phyloP scores from a whole-genome alignment of 2,888 invertebrate genomes.

The Phaonia tiefii region DNA sequence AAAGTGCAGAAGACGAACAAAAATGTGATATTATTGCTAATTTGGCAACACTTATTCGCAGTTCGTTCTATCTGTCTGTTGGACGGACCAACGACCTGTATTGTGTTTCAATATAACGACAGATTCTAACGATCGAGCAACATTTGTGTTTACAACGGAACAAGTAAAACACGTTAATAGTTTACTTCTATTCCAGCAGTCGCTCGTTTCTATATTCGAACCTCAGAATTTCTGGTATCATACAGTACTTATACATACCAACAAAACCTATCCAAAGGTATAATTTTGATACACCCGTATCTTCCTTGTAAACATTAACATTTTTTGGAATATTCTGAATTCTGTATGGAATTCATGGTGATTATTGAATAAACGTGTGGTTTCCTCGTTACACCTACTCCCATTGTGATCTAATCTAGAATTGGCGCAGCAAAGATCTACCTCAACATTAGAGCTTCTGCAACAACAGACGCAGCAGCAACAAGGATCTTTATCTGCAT shows the following conservation, averaged over 20 bases:
- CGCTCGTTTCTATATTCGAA: constrained; percentile 50
- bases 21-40: too few relatives aligned
- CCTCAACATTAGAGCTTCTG: constrained; percentile 21
- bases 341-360: constrained; percentile 9
- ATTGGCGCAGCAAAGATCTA: constrained; percentile 50
- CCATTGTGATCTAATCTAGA: constrained; percentile 61
- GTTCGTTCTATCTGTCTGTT: too few relatives aligned
- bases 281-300: constrained; percentile 34
- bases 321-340: too few relatives aligned
- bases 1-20: too few relatives aligned
- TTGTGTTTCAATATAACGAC: constrained; percentile 59
- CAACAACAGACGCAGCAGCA: neutral
- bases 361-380: constrained; percentile 62
- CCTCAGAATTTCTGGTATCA: too few relatives aligned
- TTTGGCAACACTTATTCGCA: too few relatives aligned
- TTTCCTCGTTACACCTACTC: constrained; percentile 57
- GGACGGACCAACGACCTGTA: constrained; percentile 50
- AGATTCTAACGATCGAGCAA: constrained; percentile 57
- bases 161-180: constrained; percentile 51
- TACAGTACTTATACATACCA: constrained; percentile 3
- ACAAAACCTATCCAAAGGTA: constrained; percentile 46
- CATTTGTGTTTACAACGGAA: constrained; percentile 67
- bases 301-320: constrained; percentile 6
- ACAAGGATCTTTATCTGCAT: constrained; percentile 14
- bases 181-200: constrained; percentile 22